Percentiles rank a stretch among this genome's conserved stretches.
These are phyloP conservation scores for Lycopodina hypogea DNA, from an alignment of 37 sponge, comb jelly and placozoan species.

Conservation along the genomic window DNA sequence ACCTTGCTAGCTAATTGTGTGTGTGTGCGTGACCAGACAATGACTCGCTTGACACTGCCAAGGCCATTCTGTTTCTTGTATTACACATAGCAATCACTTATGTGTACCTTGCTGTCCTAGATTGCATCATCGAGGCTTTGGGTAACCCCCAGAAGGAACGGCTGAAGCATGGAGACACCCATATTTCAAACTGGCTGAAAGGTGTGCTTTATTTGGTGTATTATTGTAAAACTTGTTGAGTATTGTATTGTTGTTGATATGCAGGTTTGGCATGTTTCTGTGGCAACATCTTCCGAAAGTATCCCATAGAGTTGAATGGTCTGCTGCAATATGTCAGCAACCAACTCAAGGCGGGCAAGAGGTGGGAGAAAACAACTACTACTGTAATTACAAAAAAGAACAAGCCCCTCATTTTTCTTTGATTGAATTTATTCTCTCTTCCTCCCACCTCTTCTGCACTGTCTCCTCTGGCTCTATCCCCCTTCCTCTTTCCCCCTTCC, in stretches of 20 bases:
- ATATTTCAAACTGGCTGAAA: constrained; percentile 93
- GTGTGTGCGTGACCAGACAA: no score
- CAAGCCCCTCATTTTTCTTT: background rate
- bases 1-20: no score
- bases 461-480: background rate
- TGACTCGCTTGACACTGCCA: no score
- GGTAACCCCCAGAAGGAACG: constrained; percentile 89
- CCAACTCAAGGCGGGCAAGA: constrained; percentile 96
- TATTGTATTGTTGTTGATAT: background rate
- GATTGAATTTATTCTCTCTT: no score
- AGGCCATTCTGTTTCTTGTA: no score
- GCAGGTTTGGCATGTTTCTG: constrained; percentile 91
- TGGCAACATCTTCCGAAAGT: constrained; percentile 94
- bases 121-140: constrained; percentile 95
- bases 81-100: no score
- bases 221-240: background rate
- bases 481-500: constrained; percentile 1
- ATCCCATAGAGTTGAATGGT: constrained; percentile 82
- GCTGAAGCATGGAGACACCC: constrained; percentile 94
- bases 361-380: constrained; percentile 44
- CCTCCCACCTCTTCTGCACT: no score
- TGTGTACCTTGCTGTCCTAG: no score
- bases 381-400: background rate
- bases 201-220: constrained; percentile 21
- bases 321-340: constrained; percentile 95